phyloP scores from a whole-genome alignment of 2,888 invertebrate species.

The Coecobrya sp. region DNA sequence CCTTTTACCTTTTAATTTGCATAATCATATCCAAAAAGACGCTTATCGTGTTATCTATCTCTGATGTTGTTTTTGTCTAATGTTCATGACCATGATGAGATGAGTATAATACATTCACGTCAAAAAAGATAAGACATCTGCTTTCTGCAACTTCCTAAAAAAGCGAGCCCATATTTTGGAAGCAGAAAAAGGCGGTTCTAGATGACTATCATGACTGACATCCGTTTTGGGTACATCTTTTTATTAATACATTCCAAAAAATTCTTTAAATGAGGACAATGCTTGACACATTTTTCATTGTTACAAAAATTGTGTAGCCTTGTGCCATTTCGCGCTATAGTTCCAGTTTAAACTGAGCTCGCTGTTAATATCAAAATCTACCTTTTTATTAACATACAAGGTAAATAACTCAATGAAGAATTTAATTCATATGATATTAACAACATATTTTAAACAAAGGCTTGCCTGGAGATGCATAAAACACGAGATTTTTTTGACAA shows the following conservation, averaged over 20 bases:
- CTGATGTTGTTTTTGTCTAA: conserved; percentile 3
- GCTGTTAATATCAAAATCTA: too few species aligned
- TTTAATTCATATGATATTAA: background rate
- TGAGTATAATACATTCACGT: conserved; percentile 38
- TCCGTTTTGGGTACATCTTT: conserved; percentile 20
- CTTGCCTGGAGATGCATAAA: background rate
- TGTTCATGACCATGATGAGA: conserved; percentile 29
- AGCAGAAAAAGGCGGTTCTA: conserved; percentile 32
- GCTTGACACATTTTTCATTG: conserved; percentile 49
- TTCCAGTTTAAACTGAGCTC: background rate
- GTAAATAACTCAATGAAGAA: conserved; percentile 2
- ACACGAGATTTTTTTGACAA: background rate
- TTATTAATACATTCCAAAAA: background rate
- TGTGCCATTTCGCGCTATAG: background rate
- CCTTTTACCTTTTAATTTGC: conserved; percentile 70
- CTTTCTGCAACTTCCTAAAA: conserved; percentile 68
- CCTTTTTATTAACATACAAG: background rate
- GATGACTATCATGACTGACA: conserved; percentile 6
- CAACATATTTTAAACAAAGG: background rate
- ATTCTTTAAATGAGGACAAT: conserved; percentile 26
- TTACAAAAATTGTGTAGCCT: conserved; percentile 14
- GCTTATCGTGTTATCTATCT: conserved; percentile 60
- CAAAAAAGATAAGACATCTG: conserved; percentile 64
- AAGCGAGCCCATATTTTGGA: conserved; percentile 11
- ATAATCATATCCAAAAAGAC: conserved; percentile 63